These are phyloP conservation scores for Microctonus aethiopoides DNA, from an alignment of 2,888 invertebrate species.

Conservation along the genomic window DNA sequence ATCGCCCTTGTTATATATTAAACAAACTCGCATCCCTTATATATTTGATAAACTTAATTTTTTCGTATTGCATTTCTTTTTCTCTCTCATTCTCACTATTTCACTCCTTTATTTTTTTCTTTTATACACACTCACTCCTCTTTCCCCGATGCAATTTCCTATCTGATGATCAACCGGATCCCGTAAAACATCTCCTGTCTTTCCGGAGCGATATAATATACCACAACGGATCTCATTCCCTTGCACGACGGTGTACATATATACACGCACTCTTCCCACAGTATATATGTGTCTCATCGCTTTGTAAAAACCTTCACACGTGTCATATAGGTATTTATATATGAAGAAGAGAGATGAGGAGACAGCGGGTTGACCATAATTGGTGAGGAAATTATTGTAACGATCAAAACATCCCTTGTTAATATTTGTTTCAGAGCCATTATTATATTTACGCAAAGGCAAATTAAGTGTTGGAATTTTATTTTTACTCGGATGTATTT, in stretches of 20 bases:
- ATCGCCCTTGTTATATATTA: slow-evolving; percentile 38
- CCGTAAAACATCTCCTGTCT: slow-evolving; percentile 53
- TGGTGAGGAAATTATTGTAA: too few species aligned
- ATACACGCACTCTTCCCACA: slow-evolving; percentile 18
- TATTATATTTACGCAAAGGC: too few species aligned
- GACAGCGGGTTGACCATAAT: too few species aligned
- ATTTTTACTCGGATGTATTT: too few species aligned
- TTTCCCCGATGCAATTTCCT: slow-evolving; percentile 25
- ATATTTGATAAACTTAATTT: not conserved
- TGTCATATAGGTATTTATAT: too few species aligned
- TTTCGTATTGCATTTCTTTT: not conserved
- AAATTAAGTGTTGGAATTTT: too few species aligned
- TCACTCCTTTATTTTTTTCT: not conserved
- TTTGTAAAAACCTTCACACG: not conserved
- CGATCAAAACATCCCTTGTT: too few species aligned
- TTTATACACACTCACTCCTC: not conserved
- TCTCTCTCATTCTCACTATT: not conserved
- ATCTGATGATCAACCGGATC: slow-evolving; percentile 13
- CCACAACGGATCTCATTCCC: slow-evolving; percentile 40
- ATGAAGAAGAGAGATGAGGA: not conserved
- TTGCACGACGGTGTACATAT: not conserved
- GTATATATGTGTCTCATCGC: slow-evolving; percentile 13
- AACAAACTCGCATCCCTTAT: slow-evolving; percentile 43
- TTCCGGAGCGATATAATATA: slow-evolving; percentile 50
- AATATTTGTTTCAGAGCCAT: too few species aligned